These are phyloP conservation scores for Pachycephala philippinensis DNA, from an alignment of 2,113 vertebrate species.

Conservation along the genomic window DNA sequence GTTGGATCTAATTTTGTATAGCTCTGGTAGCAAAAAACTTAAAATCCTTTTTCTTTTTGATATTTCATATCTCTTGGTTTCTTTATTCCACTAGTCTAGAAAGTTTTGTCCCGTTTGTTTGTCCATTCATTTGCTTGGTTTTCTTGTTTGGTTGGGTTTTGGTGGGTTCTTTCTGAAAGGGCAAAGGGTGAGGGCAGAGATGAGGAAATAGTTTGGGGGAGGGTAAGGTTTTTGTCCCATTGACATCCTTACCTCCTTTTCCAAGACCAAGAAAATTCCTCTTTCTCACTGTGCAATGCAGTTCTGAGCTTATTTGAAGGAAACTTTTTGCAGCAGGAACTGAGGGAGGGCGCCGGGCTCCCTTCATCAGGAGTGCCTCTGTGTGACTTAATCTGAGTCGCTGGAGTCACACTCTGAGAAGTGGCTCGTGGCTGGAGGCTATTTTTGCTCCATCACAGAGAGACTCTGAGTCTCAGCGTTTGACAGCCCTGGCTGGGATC, in stretches of 20 bases:
- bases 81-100: neutral
- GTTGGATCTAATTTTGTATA: neutral
- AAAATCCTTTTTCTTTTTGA: neutral
- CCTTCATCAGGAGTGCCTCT: neutral
- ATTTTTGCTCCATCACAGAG: neutral
- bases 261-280: neutral
- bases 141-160: neutral
- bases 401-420: neutral
- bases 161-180: accelerated
- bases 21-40: neutral
- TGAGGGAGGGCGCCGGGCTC: neutral
- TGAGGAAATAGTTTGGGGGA: neutral
- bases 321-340: neutral
- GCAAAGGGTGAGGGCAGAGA: neutral
- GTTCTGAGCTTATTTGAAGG: neutral
- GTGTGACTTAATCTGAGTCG: neutral
- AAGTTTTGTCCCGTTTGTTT: neutral
- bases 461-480: neutral
- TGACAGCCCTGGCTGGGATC: neutral
- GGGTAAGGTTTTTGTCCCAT: accelerated
- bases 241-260: neutral
- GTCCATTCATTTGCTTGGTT: neutral
- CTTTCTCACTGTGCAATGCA: neutral
- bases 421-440: neutral
- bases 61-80: neutral